phyloP scores from a whole-genome alignment of 2,888 invertebrate species.

The Leucophenga montana region DNA sequence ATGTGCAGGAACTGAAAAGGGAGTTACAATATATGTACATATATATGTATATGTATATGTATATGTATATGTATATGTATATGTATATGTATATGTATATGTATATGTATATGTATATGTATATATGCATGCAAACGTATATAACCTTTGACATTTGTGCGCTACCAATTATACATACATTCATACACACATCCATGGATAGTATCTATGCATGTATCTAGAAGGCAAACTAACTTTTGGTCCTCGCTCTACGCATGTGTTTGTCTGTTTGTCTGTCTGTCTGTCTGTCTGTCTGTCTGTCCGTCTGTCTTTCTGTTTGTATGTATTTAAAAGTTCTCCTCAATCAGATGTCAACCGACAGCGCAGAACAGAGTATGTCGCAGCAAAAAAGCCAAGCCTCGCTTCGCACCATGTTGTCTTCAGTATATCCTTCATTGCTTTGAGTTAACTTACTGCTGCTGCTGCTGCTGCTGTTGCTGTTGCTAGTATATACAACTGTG shows the following conservation, averaged over 20 bases:
- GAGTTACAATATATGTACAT: no score
- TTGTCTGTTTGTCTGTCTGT: no score
- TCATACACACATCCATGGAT: no score
- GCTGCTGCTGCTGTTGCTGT: no score
- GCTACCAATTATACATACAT: constrained; percentile 2
- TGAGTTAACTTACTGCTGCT: constrained; percentile 21
- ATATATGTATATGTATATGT: no score
- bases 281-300: no score
- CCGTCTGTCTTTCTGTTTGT: no score
- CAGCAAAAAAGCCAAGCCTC: no score
- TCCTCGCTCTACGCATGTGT: constrained; percentile 29
- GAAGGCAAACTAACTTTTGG: neutral
- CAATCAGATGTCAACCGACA: constrained; percentile 66
- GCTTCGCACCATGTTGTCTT: no score
- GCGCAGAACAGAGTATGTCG: neutral
- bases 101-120: neutral
- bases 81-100: no score
- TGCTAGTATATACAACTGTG: neutral
- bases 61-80: no score
- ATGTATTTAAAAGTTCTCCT: constrained; percentile 59
- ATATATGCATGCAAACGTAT: neutral
- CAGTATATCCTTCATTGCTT: constrained; percentile 2
- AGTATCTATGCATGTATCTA: constrained; percentile 30
- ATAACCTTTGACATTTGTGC: constrained; percentile 14
- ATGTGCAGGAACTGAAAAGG: no score